Evolutionary conservation across 2,113 vertebrate genomes (phyloP), one percentile per base, ranked within the genome.

Genomic region (Zosterops japonicus): DNA sequence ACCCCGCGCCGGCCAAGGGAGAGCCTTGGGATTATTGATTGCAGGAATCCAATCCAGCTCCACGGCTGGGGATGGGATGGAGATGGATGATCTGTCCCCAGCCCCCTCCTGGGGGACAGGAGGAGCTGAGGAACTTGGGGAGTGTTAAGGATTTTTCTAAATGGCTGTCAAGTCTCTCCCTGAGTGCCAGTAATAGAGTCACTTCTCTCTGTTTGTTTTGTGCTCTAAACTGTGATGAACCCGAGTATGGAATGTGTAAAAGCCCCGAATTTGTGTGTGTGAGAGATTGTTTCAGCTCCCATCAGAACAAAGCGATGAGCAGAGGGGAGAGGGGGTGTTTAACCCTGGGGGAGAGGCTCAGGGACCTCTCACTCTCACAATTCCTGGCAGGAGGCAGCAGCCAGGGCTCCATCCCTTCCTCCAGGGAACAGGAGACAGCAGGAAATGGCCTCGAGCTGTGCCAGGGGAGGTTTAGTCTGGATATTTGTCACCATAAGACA

Each of bases 111-210:
- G 5, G 22, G 87, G 72, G 85, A 74, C 36, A 27, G 55, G 3
- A 42, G 60, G 1, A 59, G 6, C 76, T 44, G 5, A 15, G 65
- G 31, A 83, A 60, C 47, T 2, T 11, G 56, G 75, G 6, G 82
- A 64, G 53, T 39, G 60, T 23, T 60, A 75, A 92, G 64, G 57
- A 33, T 90, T 93, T 92, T 68, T 93, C 93, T 94, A 89, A 96
- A 49, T 39, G 56, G 61, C 92, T 95, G 90, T 83, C 94, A 84
- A 44, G 56, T 12, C 6, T 1, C 67, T 91, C 72, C 67, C 78
- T 42, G n/a, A 61, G 71, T 3, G 23, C 87, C 18, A 63, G 71
- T 67, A 92, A 92, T 83, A 41, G 93, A 94, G 78, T 87, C 83
- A 39, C 63, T n/a, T 21, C 55, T 85, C 36, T 77, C 50, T 53